phyloP scores from a whole-genome alignment of 2,797 vertebrate genomes.

The Lacerta viridis region DNA sequence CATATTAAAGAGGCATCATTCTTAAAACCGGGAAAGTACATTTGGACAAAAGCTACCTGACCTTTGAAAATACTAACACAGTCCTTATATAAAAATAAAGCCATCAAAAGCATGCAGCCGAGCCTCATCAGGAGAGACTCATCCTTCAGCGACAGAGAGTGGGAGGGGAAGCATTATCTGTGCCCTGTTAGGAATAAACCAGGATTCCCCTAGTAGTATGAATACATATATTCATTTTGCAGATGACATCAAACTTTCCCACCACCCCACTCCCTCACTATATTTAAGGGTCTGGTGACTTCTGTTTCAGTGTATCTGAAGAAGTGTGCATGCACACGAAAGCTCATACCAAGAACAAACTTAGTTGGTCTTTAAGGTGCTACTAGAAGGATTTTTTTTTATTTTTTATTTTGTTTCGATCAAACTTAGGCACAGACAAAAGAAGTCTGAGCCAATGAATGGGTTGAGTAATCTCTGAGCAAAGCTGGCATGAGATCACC shows the following conservation, averaged over 20 bases:
- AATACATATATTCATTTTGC: background rate
- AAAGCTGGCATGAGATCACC: background rate
- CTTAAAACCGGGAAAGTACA: constrained; percentile 61
- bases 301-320: no score
- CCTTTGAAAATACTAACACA: constrained; percentile 63
- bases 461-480: background rate
- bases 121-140: background rate
- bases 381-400: no score
- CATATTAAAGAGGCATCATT: constrained; percentile 64
- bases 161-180: background rate
- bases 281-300: no score
- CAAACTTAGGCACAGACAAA: background rate
- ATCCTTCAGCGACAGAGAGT: constrained; percentile 5
- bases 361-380: no score
- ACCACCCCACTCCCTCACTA: no score
- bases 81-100: constrained; percentile 39
- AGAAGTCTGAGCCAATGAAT: background rate
- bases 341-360: no score
- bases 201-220: constrained; percentile 13
- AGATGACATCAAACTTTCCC: background rate
- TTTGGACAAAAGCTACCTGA: constrained; percentile 67
- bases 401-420: background rate
- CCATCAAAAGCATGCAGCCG: constrained; percentile 37
- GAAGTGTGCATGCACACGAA: no score
- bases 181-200: background rate